A percentile compares a stretch with the other conserved stretches of the same genome.
phyloP scores from a whole-genome alignment of 2,888 invertebrate species.

The Elegia similella region DNA sequence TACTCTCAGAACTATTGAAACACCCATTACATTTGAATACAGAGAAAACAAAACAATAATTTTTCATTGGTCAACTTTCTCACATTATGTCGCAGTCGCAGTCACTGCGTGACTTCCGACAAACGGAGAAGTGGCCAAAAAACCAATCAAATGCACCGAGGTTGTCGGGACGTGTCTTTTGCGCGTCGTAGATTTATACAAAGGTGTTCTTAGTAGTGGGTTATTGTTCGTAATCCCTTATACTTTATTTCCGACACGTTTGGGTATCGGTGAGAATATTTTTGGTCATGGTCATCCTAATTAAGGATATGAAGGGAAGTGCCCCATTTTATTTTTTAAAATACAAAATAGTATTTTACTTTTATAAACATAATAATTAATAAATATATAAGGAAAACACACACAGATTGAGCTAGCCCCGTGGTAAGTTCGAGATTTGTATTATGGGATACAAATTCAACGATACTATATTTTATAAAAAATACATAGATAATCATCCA shows the following conservation, averaged over 20 bases:
- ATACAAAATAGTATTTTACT: neutral
- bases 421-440: too few species aligned
- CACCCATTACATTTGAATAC: neutral
- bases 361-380: too few species aligned
- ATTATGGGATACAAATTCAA: too few species aligned
- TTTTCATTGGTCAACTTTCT: conserved; percentile 12
- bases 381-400: too few species aligned
- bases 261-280: conserved; percentile 8
- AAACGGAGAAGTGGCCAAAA: conserved; percentile 25
- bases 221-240: conserved; percentile 21
- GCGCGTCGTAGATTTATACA: conserved; percentile 16
- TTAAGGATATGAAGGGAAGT: neutral
- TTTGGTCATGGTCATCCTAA: neutral
- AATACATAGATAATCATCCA: too few species aligned
- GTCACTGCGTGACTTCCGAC: conserved; percentile 30
- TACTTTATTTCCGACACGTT: conserved; percentile 16
- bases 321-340: neutral
- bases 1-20: neutral
- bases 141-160: conserved; percentile 22
- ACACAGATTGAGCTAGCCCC: too few species aligned
- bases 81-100: conserved; percentile 21
- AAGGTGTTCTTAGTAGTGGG: conserved; percentile 13
- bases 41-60: conserved; percentile 1
- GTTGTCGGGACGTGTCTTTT: conserved; percentile 27
- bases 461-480: too few species aligned